Evolutionary conservation across 2,888 invertebrate genomes (phyloP).

Genomic region (Chironomus tentans): DNA sequence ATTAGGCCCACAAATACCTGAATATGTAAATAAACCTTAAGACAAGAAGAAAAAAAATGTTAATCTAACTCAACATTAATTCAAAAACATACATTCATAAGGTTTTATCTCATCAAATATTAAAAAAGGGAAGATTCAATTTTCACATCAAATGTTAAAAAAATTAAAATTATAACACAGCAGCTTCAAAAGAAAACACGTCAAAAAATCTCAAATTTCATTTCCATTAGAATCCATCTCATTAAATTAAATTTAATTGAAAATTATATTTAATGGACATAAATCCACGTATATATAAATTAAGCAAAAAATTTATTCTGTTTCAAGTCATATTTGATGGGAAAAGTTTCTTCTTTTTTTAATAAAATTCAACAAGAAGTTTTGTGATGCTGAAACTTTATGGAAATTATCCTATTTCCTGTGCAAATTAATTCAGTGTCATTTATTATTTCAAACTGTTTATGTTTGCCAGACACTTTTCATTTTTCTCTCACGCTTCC

Average conservation of each 20-base stretch:
- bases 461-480: conserved; percentile 1
- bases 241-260: background rate
- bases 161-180: too few relatives aligned
- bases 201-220: background rate
- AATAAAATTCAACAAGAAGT: background rate
- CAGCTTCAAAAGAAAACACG: too few relatives aligned
- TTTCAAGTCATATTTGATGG: background rate
- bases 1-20: too few relatives aligned
- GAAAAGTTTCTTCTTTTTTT: too few relatives aligned
- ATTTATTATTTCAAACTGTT: conserved; percentile 10
- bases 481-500: background rate
- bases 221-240: background rate
- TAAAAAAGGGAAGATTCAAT: too few relatives aligned
- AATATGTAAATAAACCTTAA: too few relatives aligned
- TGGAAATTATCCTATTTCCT: background rate
- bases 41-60: too few relatives aligned
- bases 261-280: background rate
- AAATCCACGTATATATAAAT: background rate
- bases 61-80: too few relatives aligned
- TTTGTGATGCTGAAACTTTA: background rate
- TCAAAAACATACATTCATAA: too few relatives aligned
- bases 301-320: background rate
- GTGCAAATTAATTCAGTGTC: conserved; percentile 18
- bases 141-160: too few relatives aligned
- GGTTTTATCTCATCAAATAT: too few relatives aligned